Evolutionary conservation across 1,140 invertebrate genomes (phyloP), one percentile per base, ranked within the genome.

Genomic region (Drosophila nasuta): DNA sequence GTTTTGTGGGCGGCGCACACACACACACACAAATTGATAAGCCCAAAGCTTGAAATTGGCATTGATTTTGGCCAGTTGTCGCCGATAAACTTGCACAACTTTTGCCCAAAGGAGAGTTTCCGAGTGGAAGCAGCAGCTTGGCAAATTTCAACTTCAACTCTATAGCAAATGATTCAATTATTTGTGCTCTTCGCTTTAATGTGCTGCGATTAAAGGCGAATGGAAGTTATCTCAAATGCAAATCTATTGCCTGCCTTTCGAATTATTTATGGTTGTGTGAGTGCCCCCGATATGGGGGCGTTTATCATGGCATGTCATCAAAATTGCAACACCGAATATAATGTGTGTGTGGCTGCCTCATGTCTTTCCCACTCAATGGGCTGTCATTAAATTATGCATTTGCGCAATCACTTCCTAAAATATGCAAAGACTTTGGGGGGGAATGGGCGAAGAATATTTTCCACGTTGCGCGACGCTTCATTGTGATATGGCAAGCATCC

Each of bases 381-480:
- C 60, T 88, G 83, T 87, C 82, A 87, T 87, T 87, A 87, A 87
- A 87, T 87, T 87, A 87, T 87, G 82, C 82, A 87, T 88, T 86
- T 88, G 83, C 67, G 79, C 83, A 87, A 87, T 87, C 82, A 87
- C 82, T 88, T 87, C 79, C 82, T 88, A 82, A 88, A 87, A 82
- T 87, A 87, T 87, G 83, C 79, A 87, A 75, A 77, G 69, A 38
- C 52, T 77, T 57, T 59, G 11, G 41, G 51, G 28, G 65, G 30
- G 3, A 25, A 25, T 25, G 46, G 5, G 2, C 6, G 38, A 46
- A n/a, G 52, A 66, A 65, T 2, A 41, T 35, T 30, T 35, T 38
- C 45, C 68, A 73, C 58, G 76, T 77, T 72, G 75, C 82, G 51
- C 48, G 79, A 54, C 48, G 79, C 82, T 79, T 56, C 67, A 76